Base-by-base conservation (phyloP, 2,113 vertebrate genomes). In the Melierax canorus region DNA sequence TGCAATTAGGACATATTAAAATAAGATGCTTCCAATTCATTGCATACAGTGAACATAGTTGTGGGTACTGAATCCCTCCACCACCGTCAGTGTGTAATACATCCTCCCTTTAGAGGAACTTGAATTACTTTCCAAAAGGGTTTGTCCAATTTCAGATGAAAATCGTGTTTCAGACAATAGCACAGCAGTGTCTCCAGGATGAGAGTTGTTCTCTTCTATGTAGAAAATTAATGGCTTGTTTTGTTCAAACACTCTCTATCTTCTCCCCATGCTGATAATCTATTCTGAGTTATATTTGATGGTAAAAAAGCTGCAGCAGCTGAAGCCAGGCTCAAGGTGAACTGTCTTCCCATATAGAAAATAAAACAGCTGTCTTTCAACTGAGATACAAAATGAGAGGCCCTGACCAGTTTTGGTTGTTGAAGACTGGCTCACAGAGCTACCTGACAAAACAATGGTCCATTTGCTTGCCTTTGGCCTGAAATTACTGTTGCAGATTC, bases 141-240 rank as follows among this genome's bases (percentile, higher is more conserved):
- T 75, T 91, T 91, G 60, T 55, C 64, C 88, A 91, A 91, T 94
- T 95, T 85, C 73, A 81, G 73, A 79, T 82, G 73, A 94, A 95
- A 95, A 92, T 71, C 89, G 73, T 77, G 79, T 87, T 95, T 96
- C 92, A 94, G 88, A 96, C 92, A 96, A 95, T 45, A 91, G 76
- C 88, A 85, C 95, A 94, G 94, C 92, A 89, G 91, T 79, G 27
- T 81, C 66, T 93, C 68, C n/a, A 53, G 79, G 86, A 89, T 66
- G 39, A 94, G 79, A 87, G 68, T 79, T 86, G 55, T 48, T 94
- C 74, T 88, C 39, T 92, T 96, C 73, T 72, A 38, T 88, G 55
- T 56, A 84, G 95, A 86, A 95, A 97, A 95, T 94, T 94, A 95
- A 94, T 84, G 68, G 68, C 60, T 94, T 94, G 43, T 89, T 97